phyloP scores from a whole-genome alignment of 1,140 invertebrate genomes.

The Drosophila arizonae region DNA sequence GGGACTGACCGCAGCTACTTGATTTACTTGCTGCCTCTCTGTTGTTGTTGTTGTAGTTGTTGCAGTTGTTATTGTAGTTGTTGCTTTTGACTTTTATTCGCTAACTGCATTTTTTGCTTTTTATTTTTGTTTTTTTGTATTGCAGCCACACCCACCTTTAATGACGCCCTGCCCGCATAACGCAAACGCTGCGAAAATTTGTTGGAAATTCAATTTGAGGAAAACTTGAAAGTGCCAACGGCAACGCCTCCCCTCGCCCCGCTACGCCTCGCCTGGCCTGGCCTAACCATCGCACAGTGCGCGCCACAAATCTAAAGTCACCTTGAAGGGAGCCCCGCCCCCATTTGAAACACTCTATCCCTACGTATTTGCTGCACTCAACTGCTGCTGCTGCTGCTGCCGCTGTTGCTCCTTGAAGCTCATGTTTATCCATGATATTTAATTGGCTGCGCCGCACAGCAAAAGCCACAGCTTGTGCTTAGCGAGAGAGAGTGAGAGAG shows the following conservation, averaged over 20 bases:
- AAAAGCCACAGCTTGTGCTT: constrained; percentile 27
- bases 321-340: constrained; percentile 21
- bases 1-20: constrained; percentile 34
- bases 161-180: constrained; percentile 33
- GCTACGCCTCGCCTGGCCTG: constrained; percentile 3
- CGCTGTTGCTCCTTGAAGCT: constrained; percentile 22
- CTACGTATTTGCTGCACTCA: background rate
- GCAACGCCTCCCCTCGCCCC: constrained; percentile 31
- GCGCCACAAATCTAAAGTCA: constrained; percentile 56
- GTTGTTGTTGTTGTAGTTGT: constrained; percentile 18
- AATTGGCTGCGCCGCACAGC: constrained; percentile 64
- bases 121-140: background rate
- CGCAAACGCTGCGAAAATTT: constrained; percentile 63
- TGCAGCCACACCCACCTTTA: background rate
- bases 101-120: constrained; percentile 29
- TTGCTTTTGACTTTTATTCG: background rate
- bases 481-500: background rate
- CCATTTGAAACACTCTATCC: background rate
- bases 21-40: constrained; percentile 34
- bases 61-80: constrained; percentile 15
- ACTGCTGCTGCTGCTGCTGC: constrained; percentile 1
- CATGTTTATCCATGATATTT: constrained; percentile 74
- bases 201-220: constrained; percentile 74
- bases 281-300: constrained; percentile 11
- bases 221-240: constrained; percentile 58